Conservation (phyloP, 2,797 vertebrate genomes). For the Danio albolineatus region DNA sequence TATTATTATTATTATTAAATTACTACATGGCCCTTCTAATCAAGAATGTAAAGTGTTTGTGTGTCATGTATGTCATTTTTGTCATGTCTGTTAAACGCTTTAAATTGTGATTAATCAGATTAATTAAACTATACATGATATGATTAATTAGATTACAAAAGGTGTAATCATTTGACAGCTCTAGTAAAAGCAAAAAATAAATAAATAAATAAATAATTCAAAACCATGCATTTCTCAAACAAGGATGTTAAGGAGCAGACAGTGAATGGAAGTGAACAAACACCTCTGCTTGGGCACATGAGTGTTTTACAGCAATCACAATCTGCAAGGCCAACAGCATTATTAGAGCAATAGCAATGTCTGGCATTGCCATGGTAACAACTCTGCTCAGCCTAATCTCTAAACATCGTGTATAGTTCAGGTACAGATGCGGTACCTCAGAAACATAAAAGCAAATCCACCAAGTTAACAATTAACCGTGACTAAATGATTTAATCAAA, state of each 20-base stretch:
- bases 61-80: too few species aligned
- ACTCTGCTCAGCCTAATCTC: slow-evolving; percentile 4
- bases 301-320: slow-evolving; percentile 12
- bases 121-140: too few species aligned
- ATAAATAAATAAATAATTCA: too few species aligned
- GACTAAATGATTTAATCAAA: too few species aligned
- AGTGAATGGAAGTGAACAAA: not conserved
- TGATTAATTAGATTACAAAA: too few species aligned
- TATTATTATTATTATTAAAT: too few species aligned
- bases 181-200: not conserved
- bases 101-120: too few species aligned
- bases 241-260: not conserved
- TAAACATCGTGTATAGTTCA: slow-evolving; percentile 8
- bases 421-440: slow-evolving; percentile 8
- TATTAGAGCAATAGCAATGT: slow-evolving; percentile 30
- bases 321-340: slow-evolving; percentile 33
- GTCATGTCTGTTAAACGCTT: too few species aligned
- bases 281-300: not conserved
- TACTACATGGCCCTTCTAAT: too few species aligned
- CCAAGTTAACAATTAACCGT: not conserved
- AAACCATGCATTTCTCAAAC: not conserved
- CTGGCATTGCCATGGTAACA: slow-evolving; percentile 51
- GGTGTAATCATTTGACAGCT: too few species aligned
- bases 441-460: not conserved
- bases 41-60: too few species aligned